Evolutionary conservation across 37 sponge, comb jelly and placozoan species (phyloP), one percentile per base, ranked within the genome.

Genomic region (Theonella swinhoei): DNA sequence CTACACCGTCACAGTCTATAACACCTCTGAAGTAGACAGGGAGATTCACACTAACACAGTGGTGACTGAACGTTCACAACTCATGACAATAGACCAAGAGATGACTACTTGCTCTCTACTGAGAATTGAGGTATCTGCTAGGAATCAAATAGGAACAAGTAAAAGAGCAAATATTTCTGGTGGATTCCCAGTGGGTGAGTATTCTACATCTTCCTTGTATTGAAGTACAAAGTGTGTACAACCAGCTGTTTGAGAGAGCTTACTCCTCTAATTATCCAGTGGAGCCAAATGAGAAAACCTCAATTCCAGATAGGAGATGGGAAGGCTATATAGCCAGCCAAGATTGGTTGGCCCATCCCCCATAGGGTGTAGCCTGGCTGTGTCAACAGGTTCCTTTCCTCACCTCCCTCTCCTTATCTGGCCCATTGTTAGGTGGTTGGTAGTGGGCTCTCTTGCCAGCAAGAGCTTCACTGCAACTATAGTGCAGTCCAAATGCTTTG

Each of bases 1-100:
- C 64, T 78, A 78, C 64, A 62, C 64, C 14, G 65, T 78, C 78
- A 63, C 37, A 30, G 32, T 64, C 38, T 35, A 78, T 37, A 62
- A 78, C 4, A 32, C 8, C 41, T 30, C 31, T n/a, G n/a, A n/a
- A n/a, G n/a, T n/a, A n/a, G n/a, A n/a, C 78, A 64, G 65, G 1
- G 54, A 14, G 14, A 47, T 14, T 17, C 14, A 47, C 54, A 47
- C 54, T 14, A 47, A 47, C 14, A 47, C 54, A 47, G 54, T 47
- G 54, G 54, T 14, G 14, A 47, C n/a, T 47, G 54, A 47, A 14
- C 7, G 11, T 47, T 47, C 54, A 17, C 54, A 47, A 47, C 11
- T 47, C 54, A 47, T 47, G 14, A 47, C 54, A 7, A 47, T 7
- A 47, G 11, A 47, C 7, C 7, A 7, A 47, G 54, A 47, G 54